Evolutionary conservation across 2,113 vertebrate genomes (phyloP), one percentile per base, ranked within the genome.

Genomic region (Nothobranchius kuhntae): DNA sequence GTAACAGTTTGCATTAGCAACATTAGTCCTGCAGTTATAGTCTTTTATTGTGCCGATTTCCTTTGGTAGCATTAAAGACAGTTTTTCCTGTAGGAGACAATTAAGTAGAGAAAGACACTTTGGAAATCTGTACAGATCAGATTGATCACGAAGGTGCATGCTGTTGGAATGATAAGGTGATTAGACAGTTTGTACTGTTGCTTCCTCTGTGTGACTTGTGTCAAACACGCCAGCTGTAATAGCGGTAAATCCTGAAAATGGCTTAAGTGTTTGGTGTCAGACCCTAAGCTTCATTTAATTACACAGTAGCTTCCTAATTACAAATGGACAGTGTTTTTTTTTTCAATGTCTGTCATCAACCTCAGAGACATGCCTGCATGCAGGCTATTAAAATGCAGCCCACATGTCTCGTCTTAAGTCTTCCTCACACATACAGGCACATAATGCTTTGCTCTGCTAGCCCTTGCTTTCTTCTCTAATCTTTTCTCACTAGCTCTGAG

Each of bases 351-450:
- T 73, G 62, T 57, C 54, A 59, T 78, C 54, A 11, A 36, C 40
- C 73, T 80, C 80, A 73, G 75, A 79, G 66, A 56, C 15, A 15
- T 61, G 65, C 63, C 68, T 64, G 79, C 15, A 12, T 50, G 46
- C 6, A 24, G 47, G 67, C 61, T 69, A 51, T 85, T 83, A 83
- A 77, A 76, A 83, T 83, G 77, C 82, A 65, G 67, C 77, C 36
- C 26, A 61, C 61, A 48, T 62, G n/a, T 45, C 75, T 71, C 3
- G 52, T 66, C 82, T 83, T 76, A 71, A 78, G 73, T 85, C 81
- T 61, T 61, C 47, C 71, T 80, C 72, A 65, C 67, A 77, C 67
- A 35, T 65, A 53, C 59, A 46, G 51, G 61, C 72, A 42, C 45
- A 10, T 36, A 45, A 53, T 21, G 73, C 76, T 84, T 74, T 71